Conservation (phyloP, 1,140 invertebrate species). For the Aleiodes sp. region DNA sequence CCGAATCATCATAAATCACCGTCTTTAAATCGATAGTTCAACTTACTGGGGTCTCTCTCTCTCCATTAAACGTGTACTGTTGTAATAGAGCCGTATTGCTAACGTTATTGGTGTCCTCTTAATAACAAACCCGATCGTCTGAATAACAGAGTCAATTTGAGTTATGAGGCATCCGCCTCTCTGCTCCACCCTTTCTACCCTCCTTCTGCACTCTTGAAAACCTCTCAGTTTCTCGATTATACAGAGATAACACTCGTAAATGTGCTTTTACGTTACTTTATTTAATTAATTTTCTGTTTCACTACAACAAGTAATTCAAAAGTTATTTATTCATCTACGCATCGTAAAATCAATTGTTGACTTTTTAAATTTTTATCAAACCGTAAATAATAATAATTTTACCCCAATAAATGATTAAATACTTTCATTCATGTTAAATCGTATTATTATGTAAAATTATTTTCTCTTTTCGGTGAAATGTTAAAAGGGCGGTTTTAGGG, state of each 20-base stretch:
- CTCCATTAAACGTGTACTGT: slow-evolving; percentile 46
- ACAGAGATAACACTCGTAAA: neutral
- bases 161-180: slow-evolving; percentile 44
- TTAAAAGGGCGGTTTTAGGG: neutral
- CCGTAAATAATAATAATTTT: no score
- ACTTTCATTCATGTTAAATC: no score
- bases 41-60: slow-evolving; percentile 37
- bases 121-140: slow-evolving; percentile 51
- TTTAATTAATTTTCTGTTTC: slow-evolving; percentile 16
- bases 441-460: no score
- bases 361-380: no score
- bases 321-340: no score
- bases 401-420: no score
- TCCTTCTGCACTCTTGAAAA: neutral
- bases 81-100: slow-evolving; percentile 56
- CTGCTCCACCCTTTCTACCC: slow-evolving; percentile 33
- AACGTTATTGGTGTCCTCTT: slow-evolving; percentile 58
- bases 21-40: slow-evolving; percentile 50
- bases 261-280: neutral
- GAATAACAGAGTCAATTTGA: slow-evolving; percentile 53
- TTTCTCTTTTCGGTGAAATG: neutral
- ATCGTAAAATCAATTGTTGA: no score
- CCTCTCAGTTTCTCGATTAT: neutral
- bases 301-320: no score
- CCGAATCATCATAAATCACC: slow-evolving; percentile 53